These are phyloP conservation scores for Rhizomys pruinosus DNA, from an alignment of 2,113 vertebrate species.

Conservation along the genomic window DNA sequence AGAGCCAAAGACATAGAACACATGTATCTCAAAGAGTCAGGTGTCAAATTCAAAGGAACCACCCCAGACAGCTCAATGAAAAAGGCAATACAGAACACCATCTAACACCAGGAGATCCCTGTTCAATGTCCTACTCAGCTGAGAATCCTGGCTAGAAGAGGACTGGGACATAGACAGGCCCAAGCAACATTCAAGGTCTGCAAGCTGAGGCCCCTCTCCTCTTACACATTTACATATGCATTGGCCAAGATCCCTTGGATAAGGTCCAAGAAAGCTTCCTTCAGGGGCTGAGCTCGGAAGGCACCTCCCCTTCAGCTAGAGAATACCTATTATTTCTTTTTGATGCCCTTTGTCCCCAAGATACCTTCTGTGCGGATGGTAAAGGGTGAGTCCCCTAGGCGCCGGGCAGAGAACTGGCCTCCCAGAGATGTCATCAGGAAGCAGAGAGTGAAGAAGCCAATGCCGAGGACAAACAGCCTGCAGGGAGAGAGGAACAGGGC, in stretches of 20 bases:
- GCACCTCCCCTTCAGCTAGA: neutral
- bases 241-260: neutral
- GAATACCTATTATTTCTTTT: no score
- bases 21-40: neutral
- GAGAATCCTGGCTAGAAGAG: neutral
- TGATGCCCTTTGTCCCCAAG: neutral
- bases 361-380: slow-evolving; percentile 96
- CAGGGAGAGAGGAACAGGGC: neutral
- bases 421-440: slow-evolving; percentile 98
- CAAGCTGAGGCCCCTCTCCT: neutral
- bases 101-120: neutral
- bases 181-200: rapidly evolving
- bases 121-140: neutral
- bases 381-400: slow-evolving; percentile 94
- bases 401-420: slow-evolving; percentile 95
- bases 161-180: neutral
- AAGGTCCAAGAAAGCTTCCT: neutral
- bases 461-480: slow-evolving; percentile 97
- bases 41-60: neutral
- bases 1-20: neutral
- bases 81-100: neutral
- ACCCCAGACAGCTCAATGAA: neutral
- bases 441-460: slow-evolving; percentile 98
- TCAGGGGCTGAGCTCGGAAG: neutral
- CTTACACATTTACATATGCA: neutral